A percentile compares a stretch with the other conserved stretches of the same genome.
Conservation (phyloP, 1,140 invertebrate genomes). For the Solenopsis fugax region DNA sequence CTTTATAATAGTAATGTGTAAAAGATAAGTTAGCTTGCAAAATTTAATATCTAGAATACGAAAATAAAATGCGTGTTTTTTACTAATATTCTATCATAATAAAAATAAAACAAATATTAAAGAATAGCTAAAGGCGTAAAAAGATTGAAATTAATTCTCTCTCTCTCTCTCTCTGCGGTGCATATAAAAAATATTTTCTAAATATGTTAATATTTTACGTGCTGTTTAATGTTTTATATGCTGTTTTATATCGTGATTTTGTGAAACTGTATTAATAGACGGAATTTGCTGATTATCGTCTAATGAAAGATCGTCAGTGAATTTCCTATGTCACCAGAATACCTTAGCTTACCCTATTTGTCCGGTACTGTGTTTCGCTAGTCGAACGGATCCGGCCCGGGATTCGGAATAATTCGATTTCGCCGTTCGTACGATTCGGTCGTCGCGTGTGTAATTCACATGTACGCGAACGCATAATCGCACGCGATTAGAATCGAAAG, state of each 20-base stretch:
- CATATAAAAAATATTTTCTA: neutral
- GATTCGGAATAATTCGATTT: conserved; percentile 54
- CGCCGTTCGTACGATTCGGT: conserved; percentile 3
- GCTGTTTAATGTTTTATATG: too few species aligned
- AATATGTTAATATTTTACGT: neutral
- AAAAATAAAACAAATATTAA: conserved; percentile 8
- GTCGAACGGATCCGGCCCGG: neutral
- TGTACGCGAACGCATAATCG: conserved; percentile 54
- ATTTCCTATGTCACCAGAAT: conserved; percentile 30
- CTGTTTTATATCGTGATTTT: neutral
- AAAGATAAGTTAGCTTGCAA: neutral
- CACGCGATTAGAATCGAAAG: conserved; percentile 59
- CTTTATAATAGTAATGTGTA: neutral
- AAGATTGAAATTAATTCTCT: neutral
- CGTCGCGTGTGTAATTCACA: conserved; percentile 47
- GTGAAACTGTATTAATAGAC: neutral
- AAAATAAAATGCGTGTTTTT: conserved; percentile 3
- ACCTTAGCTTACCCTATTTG: conserved; percentile 30
- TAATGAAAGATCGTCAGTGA: conserved; percentile 15
- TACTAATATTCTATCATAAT: neutral
- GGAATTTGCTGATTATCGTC: neutral
- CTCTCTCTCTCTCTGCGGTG: neutral
- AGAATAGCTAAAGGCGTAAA: neutral
- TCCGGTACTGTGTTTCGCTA: conserved; percentile 14
- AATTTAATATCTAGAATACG: neutral